Evolutionary conservation across 2,888 invertebrate genomes (phyloP), one percentile per base, ranked within the genome.

Genomic region (Hydrotaea cyrtoneurina): DNA sequence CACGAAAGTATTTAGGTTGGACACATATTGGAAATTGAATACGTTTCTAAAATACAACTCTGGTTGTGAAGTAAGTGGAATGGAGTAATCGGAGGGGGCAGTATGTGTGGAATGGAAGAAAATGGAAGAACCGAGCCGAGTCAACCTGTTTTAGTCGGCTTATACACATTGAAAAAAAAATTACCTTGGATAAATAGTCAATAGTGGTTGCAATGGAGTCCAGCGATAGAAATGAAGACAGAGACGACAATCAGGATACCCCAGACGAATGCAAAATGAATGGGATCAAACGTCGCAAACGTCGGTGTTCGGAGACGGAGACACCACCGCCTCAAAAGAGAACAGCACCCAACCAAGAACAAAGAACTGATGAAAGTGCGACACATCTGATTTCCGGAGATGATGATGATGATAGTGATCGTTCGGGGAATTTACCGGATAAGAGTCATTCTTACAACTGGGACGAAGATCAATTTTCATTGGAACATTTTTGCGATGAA

Each of bases 401-500:
- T n/a, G 50, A 72, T 39, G 39, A 10, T 10, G 39, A 13, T 39
- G 39, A 75, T 36, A 71, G 17, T 74, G 66, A 21, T 39, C 62
- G 21, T 10, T 19, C 13, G 23, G 69, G 72, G 31, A 53, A 31
- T 26, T 39, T 86, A 39, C 46, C 64, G 0, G 69, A 15, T 10
- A 39, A n/a, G 17, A 17, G 21, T 31, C n/a, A 31, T 3, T 31
- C 15, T 10, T 86, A 86, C 43, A 86, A 87, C 84, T 83, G 50
- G 23, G 87, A 88, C 15, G 26, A 21, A 23, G 64, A 50, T 13
- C 79, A 76, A 64, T 87, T 88, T 59, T 83, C 84, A 21, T 80
- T 92, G 76, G 87, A 89, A 17, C 87, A 87, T 31, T 89, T 92
- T 66, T 90, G 92, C 79, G 91, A 92, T 87, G 92, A 92, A 83